Evolutionary conservation across 1,140 invertebrate species (phyloP), one percentile per base, ranked within the genome.

Genomic region (Tigriopus japonicus): DNA sequence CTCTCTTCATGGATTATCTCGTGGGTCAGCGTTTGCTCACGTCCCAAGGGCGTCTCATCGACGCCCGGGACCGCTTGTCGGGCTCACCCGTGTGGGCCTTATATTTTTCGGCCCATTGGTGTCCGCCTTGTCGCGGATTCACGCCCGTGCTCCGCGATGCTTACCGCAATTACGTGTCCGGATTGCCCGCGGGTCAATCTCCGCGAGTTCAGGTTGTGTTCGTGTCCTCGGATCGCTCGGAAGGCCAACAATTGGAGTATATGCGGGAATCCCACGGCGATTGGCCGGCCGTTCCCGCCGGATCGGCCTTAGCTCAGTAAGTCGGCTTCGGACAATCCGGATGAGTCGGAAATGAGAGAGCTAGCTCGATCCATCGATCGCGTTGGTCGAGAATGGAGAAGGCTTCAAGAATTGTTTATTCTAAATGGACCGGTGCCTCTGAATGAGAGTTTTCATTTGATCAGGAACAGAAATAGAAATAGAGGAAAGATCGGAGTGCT

Each of bases 61-160:
- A 3, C 10, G 62, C 63, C 17, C 62, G 63, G 1, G 49, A 21
- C n/a, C 65, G 52, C 24, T 52, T 68, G 12, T 24, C 54, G 13
- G 5, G 5, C 3, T 12, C 5, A 6, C 19, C 21, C 5, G 35
- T 54, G n/a, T 23, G 72, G 52, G 66, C 59, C 21, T 68, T 75
- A 42, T 77, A 77, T 67, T 77, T 77, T 65, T 75, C 75, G 10
- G 76, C 76, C 19, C 73, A 76, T 56, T 77, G 76, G 76, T 77
- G 76, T 64, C 74, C 75, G 0, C 76, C 76, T 0, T 77, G 76
- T 64, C 65, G 67, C 24, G 65, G 64, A 23, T 77, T 77, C 65
- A 77, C 76, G 14, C 75, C 76, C 10, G 65, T 71, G 15, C 68
- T 77, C 13, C 62, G 63, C 9, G 64, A 67, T 35, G 66, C 66